These are phyloP conservation scores for Pholis gunnellus DNA, from an alignment of 2,113 vertebrate genomes.

Conservation along the genomic window DNA sequence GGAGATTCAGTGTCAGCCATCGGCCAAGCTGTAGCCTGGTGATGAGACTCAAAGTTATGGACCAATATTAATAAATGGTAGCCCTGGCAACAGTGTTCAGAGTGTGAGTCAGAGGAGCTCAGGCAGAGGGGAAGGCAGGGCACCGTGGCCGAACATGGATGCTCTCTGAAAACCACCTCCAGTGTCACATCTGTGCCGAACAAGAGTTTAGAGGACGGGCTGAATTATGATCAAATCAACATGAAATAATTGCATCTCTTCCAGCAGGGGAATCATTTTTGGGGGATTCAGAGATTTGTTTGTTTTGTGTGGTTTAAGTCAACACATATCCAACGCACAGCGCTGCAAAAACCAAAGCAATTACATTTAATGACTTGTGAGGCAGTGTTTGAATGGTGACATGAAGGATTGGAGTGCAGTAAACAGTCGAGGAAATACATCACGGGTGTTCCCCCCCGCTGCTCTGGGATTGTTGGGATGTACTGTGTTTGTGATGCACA, in stretches of 20 bases:
- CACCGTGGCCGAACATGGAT: constrained; percentile 62
- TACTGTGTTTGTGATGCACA: constrained; percentile 50
- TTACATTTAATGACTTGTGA: constrained; percentile 43
- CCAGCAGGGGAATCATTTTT: constrained; percentile 25
- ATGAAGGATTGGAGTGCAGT: constrained; percentile 40
- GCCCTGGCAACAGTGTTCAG: constrained; percentile 84
- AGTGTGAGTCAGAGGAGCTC: constrained; percentile 75
- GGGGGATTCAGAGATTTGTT: constrained; percentile 42
- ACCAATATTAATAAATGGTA: constrained; percentile 86
- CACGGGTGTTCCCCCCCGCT: constrained; percentile 67
- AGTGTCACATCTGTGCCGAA: constrained; percentile 49
- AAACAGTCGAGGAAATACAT: constrained; percentile 44
- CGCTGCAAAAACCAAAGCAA: constrained; percentile 36
- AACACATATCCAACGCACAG: constrained; percentile 16
- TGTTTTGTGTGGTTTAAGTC: constrained; percentile 33
- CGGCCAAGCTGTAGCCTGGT: constrained; percentile 46
- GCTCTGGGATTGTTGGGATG: constrained; percentile 44
- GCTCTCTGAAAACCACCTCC: constrained; percentile 50
- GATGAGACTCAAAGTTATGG: constrained; percentile 81
- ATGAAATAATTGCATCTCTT: constrained; percentile 31
- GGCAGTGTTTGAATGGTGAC: constrained; percentile 51
- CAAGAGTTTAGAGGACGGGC: constrained; percentile 8
- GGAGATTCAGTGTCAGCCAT: constrained; percentile 42
- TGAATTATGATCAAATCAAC: constrained; percentile 45
- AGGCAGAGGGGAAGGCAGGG: constrained; percentile 76